A percentile compares a stretch with the other conserved stretches of the same genome.
phyloP scores from a whole-genome alignment of 2,113 vertebrate species.

The Paramisgurnus dabryanus region DNA sequence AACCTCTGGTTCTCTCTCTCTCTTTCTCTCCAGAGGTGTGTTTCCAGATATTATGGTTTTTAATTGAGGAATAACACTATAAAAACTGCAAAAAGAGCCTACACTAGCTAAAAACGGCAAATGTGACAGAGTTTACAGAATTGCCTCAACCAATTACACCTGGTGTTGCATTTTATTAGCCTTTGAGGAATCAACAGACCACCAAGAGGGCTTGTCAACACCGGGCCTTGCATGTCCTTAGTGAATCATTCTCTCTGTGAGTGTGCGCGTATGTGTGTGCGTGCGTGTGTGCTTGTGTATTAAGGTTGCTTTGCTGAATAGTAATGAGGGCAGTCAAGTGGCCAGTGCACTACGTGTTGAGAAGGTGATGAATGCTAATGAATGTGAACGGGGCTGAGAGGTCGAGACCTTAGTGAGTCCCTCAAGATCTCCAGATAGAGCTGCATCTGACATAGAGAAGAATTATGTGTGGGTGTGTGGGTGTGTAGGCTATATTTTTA shows the following conservation, averaged over 20 bases:
- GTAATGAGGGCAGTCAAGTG: conserved; percentile 18
- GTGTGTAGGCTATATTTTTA: too few relatives aligned
- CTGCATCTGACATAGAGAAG: conserved; percentile 1
- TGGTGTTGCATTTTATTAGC: conserved; percentile 39
- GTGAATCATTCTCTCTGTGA: not conserved
- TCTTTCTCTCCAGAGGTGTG: not conserved
- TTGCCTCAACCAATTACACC: conserved; percentile 33
- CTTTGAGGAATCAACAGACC: conserved; percentile 14
- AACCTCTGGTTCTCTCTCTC: conserved; percentile 3
- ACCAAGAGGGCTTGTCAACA: conserved; percentile 40
- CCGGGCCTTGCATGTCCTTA: not conserved
- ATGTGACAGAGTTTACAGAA: conserved; percentile 39
- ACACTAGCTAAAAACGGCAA: not conserved
- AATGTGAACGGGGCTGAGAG: conserved; percentile 31
- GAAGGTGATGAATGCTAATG: conserved; percentile 41
- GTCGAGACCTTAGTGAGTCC: conserved; percentile 16
- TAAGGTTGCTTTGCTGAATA: conserved; percentile 24
- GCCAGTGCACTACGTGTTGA: not conserved
- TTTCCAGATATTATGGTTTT: conserved; percentile 8
- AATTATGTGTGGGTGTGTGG: not conserved
- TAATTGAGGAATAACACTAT: conserved; percentile 29
- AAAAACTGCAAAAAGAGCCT: not conserved
- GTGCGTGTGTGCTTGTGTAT: not conserved
- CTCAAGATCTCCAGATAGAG: conserved; percentile 17
- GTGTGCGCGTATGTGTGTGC: not conserved